Conservation (phyloP, 2,888 invertebrate genomes). For the Glomeris marginata region DNA sequence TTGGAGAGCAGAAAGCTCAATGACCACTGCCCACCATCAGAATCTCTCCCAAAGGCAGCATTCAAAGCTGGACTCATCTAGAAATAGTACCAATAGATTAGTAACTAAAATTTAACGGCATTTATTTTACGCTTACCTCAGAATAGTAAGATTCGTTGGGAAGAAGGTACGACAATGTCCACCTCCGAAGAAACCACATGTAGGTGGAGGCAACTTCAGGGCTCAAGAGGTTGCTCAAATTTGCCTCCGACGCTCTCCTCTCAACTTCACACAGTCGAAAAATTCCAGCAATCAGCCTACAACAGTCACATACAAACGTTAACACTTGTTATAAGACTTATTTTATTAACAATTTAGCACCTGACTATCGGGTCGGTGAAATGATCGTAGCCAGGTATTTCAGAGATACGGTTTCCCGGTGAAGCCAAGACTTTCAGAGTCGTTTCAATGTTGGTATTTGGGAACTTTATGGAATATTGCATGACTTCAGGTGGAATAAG, state of each 20-base stretch:
- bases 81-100: no score
- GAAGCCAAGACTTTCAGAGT: conserved; percentile 37
- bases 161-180: conserved; percentile 56
- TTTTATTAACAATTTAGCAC: conserved; percentile 21
- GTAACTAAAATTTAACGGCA: background rate
- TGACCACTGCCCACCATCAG: conserved; percentile 47
- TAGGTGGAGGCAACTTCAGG: conserved; percentile 61
- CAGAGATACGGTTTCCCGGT: conserved; percentile 27
- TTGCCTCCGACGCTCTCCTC: conserved; percentile 51
- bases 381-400: conserved; percentile 18
- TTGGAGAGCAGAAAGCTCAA: conserved; percentile 48
- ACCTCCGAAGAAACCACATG: conserved; percentile 63
- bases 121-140: conserved; percentile 30
- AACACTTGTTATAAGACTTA: background rate
- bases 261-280: conserved; percentile 61
- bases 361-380: conserved; percentile 43
- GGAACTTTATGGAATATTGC: conserved; percentile 42
- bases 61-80: conserved; percentile 45
- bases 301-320: background rate
- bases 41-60: conserved; percentile 48
- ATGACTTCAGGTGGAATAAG: conserved; percentile 50
- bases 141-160: conserved; percentile 43
- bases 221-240: conserved; percentile 50
- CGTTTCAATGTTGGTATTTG: conserved; percentile 33
- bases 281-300: conserved; percentile 50